Percentiles rank a stretch among this genome's conserved stretches.
phyloP scores from a whole-genome alignment of 2,888 invertebrate genomes.

The Sarcophaga rosellei region DNA sequence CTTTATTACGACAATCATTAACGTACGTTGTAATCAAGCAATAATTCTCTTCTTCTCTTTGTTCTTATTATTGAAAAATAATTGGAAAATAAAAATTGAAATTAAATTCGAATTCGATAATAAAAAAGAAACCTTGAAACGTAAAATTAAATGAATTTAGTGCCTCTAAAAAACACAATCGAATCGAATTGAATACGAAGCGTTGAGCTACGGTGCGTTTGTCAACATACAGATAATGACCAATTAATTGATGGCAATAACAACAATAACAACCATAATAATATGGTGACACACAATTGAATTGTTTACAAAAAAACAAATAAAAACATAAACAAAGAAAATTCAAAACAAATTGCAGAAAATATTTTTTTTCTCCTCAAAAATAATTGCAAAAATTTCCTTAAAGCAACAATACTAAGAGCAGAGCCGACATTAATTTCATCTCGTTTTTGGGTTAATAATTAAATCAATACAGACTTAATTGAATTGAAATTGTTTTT shows the following conservation, averaged over 20 bases:
- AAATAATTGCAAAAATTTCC: no score
- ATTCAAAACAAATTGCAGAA: no score
- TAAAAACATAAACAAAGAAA: no score
- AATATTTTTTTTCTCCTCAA: no score
- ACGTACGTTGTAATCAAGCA: background rate
- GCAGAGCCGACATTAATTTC: background rate
- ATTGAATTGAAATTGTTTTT: no score
- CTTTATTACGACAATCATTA: slow-evolving; percentile 10
- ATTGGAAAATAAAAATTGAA: background rate
- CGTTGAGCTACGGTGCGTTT: background rate
- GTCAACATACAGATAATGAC: slow-evolving; percentile 17
- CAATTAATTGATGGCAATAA: slow-evolving; percentile 14
- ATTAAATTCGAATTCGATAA: no score
- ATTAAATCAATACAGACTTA: background rate
- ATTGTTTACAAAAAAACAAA: background rate
- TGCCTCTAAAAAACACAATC: background rate
- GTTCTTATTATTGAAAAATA: background rate
- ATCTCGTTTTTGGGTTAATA: background rate
- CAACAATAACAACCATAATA: background rate
- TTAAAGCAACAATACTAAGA: background rate
- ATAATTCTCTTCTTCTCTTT: background rate
- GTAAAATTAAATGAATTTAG: background rate
- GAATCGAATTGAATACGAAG: no score
- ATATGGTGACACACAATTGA: background rate
- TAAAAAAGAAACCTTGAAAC: slow-evolving; percentile 17